Evolutionary conservation across 2,113 vertebrate genomes (phyloP), one percentile per base, ranked within the genome.

Genomic region (Macheiramphus alcinus): DNA sequence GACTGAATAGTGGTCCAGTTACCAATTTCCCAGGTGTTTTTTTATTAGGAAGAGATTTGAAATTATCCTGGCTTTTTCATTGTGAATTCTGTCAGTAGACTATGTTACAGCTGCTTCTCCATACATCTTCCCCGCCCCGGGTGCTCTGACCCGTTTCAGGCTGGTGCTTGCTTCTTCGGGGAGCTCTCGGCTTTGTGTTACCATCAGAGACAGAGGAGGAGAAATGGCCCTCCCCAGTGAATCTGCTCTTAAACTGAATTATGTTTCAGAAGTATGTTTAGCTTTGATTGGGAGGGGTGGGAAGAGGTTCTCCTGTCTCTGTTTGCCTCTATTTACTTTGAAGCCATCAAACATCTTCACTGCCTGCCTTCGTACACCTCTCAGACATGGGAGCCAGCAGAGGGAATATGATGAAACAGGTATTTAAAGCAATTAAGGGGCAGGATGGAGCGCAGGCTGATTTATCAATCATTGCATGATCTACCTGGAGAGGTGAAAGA

Each of bases 401-500:
- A 67, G 55, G 73, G 62, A 91, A 87, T 89, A 38, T 79, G 74
- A 75, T 73, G 73, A 89, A 94, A 95, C 29, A 85, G 29, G 75
- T 68, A 65, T 93, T 91, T 94, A 87, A 95, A 68, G 86, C 87
- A 97, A 94, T 90, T 92, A 89, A 73, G 79, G 70, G 75, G 92
- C 80, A 90, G 93, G 94, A 91, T 97, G 78, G 70, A 94, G 92
- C 96, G 92, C 43, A 92, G 67, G 67, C 74, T 78, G 67, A 67
- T 79, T 95, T 93, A 89, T 96, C 94, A 93, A 48, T 93, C 88
- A 88, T 26, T 87, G 36, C 63, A 59, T 65, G 89, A 82, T 78
- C 52, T 75, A 62, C 55, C 50, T 63, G 59, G n/a, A 66, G 71
- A 91, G 36, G 65, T 80, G 45, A 76, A 87, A 88, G 90, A 59